Conservation (phyloP, 2,888 invertebrate species). For the Odontothrips loti region DNA sequence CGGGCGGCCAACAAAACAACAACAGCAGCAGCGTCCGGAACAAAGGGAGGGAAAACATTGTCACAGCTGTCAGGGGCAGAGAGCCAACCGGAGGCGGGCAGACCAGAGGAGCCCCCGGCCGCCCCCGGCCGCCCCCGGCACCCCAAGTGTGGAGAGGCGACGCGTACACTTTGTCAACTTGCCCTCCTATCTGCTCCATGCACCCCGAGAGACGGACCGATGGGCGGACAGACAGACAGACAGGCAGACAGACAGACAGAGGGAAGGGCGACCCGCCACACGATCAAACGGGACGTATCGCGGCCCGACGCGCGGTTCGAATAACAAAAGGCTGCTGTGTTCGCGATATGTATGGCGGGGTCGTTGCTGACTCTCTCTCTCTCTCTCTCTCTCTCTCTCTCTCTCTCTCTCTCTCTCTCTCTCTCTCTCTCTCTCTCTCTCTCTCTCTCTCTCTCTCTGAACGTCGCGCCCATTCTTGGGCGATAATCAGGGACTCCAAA, state of each 20-base stretch:
- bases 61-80: constrained; percentile 16
- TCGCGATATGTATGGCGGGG: too few relatives aligned
- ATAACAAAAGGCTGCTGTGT: constrained; percentile 4
- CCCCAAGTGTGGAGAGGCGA: neutral
- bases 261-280: neutral
- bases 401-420: neutral
- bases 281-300: constrained; percentile 15
- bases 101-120: neutral
- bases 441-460: neutral
- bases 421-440: neutral
- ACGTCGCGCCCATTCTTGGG: too few relatives aligned
- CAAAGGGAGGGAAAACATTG: constrained; percentile 22
- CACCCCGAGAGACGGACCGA: neutral
- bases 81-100: neutral
- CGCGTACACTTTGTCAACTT: too few relatives aligned
- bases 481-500: neutral
- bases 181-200: too few relatives aligned
- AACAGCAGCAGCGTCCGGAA: neutral
- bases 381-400: neutral
- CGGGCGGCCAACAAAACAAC: neutral
- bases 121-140: neutral
- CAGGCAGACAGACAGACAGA: neutral
- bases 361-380: too few relatives aligned
- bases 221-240: neutral
- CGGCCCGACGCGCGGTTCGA: neutral